Evolutionary conservation across 2,888 invertebrate genomes (phyloP).

Genomic region (Nephrotoma flavescens): DNA sequence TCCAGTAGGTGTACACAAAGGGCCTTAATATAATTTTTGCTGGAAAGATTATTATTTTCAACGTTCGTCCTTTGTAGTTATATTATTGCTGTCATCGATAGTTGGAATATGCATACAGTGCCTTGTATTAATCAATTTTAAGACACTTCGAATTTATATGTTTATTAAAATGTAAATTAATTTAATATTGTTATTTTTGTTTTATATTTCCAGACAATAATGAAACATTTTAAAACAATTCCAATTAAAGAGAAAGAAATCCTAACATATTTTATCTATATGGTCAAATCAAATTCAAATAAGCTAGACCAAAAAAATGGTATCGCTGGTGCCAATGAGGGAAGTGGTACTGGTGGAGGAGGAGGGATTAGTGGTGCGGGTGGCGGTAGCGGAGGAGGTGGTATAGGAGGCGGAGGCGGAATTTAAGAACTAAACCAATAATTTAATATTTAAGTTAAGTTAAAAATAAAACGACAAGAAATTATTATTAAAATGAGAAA

Average conservation of each 20-base stretch:
- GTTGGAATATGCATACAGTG: too few relatives aligned
- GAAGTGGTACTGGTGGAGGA: neutral
- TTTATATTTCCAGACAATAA: conserved; percentile 59
- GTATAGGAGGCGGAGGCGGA: neutral
- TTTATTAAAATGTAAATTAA: neutral
- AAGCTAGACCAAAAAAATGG: conserved; percentile 32
- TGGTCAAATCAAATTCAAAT: conserved; percentile 71
- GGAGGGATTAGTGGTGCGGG: neutral
- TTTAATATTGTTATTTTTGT: neutral
- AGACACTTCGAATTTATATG: too few relatives aligned
- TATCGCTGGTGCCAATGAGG: conserved; percentile 15
- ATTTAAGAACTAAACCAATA: neutral
- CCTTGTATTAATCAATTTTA: too few relatives aligned
- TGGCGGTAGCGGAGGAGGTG: neutral
- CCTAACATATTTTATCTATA: conserved; percentile 87
- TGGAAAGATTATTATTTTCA: too few relatives aligned
- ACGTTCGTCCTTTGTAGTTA: too few relatives aligned
- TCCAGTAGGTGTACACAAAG: too few relatives aligned
- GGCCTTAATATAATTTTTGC: too few relatives aligned
- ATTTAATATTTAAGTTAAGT: neutral
- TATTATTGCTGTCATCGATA: too few relatives aligned
- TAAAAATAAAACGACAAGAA: neutral
- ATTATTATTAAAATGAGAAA: neutral
- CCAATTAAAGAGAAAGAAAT: conserved; percentile 91
- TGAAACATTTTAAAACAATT: conserved; percentile 91